A percentile compares a stretch with the other conserved stretches of the same genome.
Conservation (phyloP, 2,797 vertebrate genomes). For the Acanthopagrus latus region DNA sequence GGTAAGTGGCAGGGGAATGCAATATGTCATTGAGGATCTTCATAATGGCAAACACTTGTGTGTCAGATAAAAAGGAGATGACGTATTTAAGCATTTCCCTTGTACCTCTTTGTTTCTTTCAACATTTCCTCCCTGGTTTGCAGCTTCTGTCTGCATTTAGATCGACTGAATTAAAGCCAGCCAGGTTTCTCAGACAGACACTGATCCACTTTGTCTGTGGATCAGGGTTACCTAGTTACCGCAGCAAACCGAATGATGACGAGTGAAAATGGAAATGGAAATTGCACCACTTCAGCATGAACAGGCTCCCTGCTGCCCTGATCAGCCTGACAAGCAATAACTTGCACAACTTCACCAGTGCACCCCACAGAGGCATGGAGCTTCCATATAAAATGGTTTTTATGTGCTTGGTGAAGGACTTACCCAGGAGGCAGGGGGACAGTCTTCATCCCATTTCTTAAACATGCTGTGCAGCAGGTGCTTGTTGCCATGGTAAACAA, state of each 20-base stretch:
- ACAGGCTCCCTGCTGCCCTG: conserved; percentile 38
- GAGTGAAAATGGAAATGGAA: conserved; percentile 58
- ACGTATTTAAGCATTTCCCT: conserved; percentile 1
- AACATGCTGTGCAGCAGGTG: conserved; percentile 31
- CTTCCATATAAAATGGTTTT: conserved; percentile 22
- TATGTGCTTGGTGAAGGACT: conserved; percentile 10
- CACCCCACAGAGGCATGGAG: conserved; percentile 24
- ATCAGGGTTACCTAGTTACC: conserved; percentile 63
- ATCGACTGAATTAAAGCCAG: conserved; percentile 13
- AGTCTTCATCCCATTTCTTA: conserved; percentile 32
- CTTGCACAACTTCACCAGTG: conserved; percentile 46
- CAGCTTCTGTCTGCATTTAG: conserved; percentile 12
- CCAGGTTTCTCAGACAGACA: conserved; percentile 27
- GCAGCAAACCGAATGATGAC: conserved; percentile 33
- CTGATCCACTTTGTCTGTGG: conserved; percentile 43
- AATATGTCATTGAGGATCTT: too few relatives aligned
- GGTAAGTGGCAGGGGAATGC: too few relatives aligned
- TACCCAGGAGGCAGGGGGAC: conserved; percentile 29
- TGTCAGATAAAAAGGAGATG: not conserved
- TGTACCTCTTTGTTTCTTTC: not conserved
- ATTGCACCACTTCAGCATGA: conserved; percentile 46
- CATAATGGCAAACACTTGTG: not conserved
- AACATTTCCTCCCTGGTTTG: not conserved
- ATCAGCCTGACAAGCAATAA: conserved; percentile 59
- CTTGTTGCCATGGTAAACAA: conserved; percentile 69